Conservation (phyloP, 2,797 vertebrate species). For the Denticeps clupeoides region DNA sequence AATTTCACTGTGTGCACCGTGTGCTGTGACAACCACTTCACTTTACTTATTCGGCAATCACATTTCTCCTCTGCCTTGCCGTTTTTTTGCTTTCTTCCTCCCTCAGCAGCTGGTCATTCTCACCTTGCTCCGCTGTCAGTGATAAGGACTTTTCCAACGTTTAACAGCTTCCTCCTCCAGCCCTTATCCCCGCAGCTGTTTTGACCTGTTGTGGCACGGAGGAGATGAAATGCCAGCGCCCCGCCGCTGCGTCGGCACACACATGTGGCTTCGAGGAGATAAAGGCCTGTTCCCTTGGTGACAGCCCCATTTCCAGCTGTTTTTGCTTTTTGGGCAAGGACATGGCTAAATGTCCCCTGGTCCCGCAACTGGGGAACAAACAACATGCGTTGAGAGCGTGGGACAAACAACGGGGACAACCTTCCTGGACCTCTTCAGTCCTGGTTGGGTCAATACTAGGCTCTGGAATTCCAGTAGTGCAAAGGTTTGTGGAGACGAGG, state of each 20-base stretch:
- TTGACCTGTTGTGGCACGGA: not conserved
- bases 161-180: not conserved
- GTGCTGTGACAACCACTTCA: not conserved
- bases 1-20: too few relatives aligned
- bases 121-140: not conserved
- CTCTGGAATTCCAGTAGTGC: too few relatives aligned
- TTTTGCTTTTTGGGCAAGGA: too few relatives aligned
- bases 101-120: not conserved
- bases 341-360: too few relatives aligned
- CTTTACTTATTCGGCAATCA: not conserved
- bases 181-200: not conserved
- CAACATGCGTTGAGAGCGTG: too few relatives aligned
- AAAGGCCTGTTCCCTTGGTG: not conserved
- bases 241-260: not conserved
- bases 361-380: too few relatives aligned
- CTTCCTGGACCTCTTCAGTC: too few relatives aligned
- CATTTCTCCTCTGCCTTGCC: not conserved
- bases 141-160: not conserved
- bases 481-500: too few relatives aligned
- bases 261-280: not conserved
- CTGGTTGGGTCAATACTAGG: too few relatives aligned
- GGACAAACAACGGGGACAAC: too few relatives aligned
- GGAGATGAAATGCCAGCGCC: not conserved
- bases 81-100: not conserved
- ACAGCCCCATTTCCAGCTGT: not conserved